Evolutionary conservation across 92 coral and sea anemone genomes (phyloP), one percentile per base, ranked within the genome.

Genomic region (Phenganax stokvisi): DNA sequence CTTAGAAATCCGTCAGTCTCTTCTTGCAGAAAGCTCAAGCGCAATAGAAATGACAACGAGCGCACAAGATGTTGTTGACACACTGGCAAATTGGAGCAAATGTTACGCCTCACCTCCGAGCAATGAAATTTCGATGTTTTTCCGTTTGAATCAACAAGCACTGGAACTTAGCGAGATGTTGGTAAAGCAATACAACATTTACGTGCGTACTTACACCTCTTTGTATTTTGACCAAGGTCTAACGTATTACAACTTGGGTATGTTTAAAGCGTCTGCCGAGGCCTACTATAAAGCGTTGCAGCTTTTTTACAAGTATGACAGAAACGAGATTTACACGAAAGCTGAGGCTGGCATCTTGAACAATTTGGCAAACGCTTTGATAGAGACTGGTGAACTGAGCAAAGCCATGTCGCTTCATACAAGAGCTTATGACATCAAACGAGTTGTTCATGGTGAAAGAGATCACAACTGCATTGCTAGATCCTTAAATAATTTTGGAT

Each of bases 401-500:
- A 73, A 20, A 53, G 77, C 77, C 2, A 51, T 20, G 62, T 2
- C 77, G n/a, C 28, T 73, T 5, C 77, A 73, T 56, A 51, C 1
- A 7, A 73, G 77, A 56, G 59, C 77, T 73, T 73, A 73, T 52
- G 77, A 73, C 8, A 73, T 73, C 6, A 12, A 61, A 60, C 52
- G 0, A 3, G 27, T 16, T 9, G 12, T 73, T 9, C 77, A 73
- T 20, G 77, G 77, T 10, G 30, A 6, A 17, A 73, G 25, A 53
- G 77, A 73, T 53, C 7, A 73, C 30, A 13, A 73, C 12, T 73
- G 60, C 9, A 3, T 73, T 0, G 77, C 77, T 16, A 52, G 77
- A 28, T 73, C 77, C 9, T 44, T 73, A 10, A 73, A 73, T 56
- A 73, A 73, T 60, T 73, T 73, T 73, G 77, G 77, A 5, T 31